Conservation (phyloP, 2,113 vertebrate species). For the Galeopterus variegatus region DNA sequence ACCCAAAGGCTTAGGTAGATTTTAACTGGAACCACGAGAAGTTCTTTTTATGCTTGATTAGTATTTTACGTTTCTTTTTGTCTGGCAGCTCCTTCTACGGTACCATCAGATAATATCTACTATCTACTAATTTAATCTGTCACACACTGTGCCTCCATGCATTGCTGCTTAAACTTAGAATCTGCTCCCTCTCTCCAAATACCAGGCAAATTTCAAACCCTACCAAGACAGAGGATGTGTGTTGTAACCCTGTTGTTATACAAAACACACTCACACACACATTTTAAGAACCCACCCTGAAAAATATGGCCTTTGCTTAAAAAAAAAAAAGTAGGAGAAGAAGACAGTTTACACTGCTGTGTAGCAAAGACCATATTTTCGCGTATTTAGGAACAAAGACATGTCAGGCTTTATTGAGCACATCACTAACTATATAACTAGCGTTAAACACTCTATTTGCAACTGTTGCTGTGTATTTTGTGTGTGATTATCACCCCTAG, state of each 20-base stretch:
- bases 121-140: neutral
- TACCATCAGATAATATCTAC: neutral
- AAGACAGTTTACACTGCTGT: slow-evolving; percentile 87
- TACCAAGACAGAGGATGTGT: neutral
- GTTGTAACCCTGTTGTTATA: slow-evolving; percentile 65
- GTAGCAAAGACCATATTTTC: slow-evolving; percentile 89
- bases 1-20: fast-evolving
- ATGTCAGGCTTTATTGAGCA: slow-evolving; percentile 91
- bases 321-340: slow-evolving; percentile 73
- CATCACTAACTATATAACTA: slow-evolving; percentile 92
- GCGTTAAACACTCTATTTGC: slow-evolving; percentile 92
- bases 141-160: neutral
- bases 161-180: neutral
- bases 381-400: slow-evolving; percentile 90
- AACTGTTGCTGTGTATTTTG: slow-evolving; percentile 93
- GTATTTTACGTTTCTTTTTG: neutral
- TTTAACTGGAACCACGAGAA: neutral
- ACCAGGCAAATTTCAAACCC: slow-evolving; percentile 48
- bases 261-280: neutral
- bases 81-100: slow-evolving; percentile 36
- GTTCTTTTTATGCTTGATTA: neutral
- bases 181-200: neutral
- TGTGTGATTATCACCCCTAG: slow-evolving; percentile 93
- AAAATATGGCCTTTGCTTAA: slow-evolving; percentile 85
- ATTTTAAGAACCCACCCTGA: slow-evolving; percentile 72